Evolutionary conservation across 2,888 invertebrate species (phyloP).

Genomic region (Coenonympha arcania): DNA sequence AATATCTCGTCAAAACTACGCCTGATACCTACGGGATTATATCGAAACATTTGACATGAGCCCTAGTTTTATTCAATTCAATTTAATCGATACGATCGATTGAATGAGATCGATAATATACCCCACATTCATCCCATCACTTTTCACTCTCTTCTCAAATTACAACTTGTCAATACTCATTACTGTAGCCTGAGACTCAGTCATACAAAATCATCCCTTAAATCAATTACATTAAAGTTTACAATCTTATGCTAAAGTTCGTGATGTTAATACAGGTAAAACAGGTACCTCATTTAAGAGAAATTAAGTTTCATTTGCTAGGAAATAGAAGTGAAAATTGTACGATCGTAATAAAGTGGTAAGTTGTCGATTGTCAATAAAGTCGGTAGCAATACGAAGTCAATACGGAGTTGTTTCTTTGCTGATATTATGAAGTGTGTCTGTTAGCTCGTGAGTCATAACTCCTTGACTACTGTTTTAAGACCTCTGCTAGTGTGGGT

Average conservation of each 20-base stretch:
- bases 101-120: background rate
- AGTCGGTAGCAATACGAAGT: slow-evolving; percentile 16
- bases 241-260: background rate
- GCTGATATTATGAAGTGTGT: slow-evolving; percentile 16
- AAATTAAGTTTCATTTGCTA: background rate
- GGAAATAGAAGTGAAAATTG: background rate
- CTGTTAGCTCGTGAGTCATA: slow-evolving; percentile 18
- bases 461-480: slow-evolving; percentile 14
- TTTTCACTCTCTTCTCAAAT: slow-evolving; percentile 20
- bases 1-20: too few relatives aligned
- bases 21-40: too few relatives aligned
- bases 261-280: background rate
- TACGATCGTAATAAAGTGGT: background rate
- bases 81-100: background rate
- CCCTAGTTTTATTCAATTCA: too few relatives aligned
- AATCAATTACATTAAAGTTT: background rate
- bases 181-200: background rate
- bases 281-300: background rate
- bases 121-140: slow-evolving; percentile 1
- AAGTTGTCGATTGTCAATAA: slow-evolving; percentile 18
- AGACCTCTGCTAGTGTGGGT: slow-evolving; percentile 1
- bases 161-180: slow-evolving; percentile 19
- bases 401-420: slow-evolving; percentile 19
- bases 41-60: too few relatives aligned
- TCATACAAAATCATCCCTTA: slow-evolving; percentile 1